Base-by-base conservation (phyloP, 1,140 invertebrate genomes). In the Lordiphosa clarofinis region DNA sequence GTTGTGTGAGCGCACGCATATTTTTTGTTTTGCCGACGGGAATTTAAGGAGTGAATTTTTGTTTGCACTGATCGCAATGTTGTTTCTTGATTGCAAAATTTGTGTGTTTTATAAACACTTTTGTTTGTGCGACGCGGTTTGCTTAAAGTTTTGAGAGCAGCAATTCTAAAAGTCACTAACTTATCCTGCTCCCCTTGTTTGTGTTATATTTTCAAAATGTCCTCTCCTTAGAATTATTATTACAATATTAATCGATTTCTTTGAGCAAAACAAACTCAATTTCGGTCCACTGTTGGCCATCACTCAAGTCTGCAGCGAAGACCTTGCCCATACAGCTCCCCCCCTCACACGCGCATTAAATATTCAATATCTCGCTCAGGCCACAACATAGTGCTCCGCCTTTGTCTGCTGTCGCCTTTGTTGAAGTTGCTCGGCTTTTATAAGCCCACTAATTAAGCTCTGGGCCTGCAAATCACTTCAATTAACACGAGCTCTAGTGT, bases 361-460 rank as follows among this genome's bases (percentile, higher is more conserved):
- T 37, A 53, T 61, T 64, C 49, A 55, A 62, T 50, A 49, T 37
- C 24, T 36, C 35, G 36, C 37, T 24, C 42, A 7, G 12, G 39
- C 24, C 9, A 9, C 13, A 46, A 4, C 12, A 50, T 47, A 28
- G 54, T 59, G 33, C 48, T 13, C 47, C 28, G 55, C 37, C 70
- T 54, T 70, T 74, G 57, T 58, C 54, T 64, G n/a, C n/a, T 38
- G 31, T 31, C 10, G 7, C 31, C 35, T 38, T 35, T 24, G 28
- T 56, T 33, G 38, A 42, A 12, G 43, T 60, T 57, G 40, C 28
- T 44, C 43, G 47, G 36, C 44, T 47, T 55, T 39, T 54, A 64
- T 50, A 46, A 67, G 36, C 43, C 52, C 49, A 47, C 53, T 76
- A 73, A 82, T 82, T 82, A 66, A 73, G 64, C 65, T 55, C 38